Evolutionary conservation across 2,797 vertebrate genomes (phyloP).

Genomic region (Trematomus bernacchii): DNA sequence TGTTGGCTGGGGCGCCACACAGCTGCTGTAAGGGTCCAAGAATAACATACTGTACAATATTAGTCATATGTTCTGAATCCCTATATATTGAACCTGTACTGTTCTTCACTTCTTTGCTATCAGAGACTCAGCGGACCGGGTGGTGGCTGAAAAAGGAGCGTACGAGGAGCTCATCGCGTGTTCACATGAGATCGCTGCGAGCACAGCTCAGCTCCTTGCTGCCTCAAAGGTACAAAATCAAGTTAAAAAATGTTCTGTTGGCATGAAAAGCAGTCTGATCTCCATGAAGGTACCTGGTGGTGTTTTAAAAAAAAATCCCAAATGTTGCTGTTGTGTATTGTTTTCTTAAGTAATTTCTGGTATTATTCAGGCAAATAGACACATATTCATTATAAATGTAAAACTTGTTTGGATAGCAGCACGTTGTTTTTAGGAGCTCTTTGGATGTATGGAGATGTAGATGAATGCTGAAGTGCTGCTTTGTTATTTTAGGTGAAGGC

Average conservation of each 20-base stretch:
- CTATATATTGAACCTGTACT: not conserved
- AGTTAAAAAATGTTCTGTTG: not conserved
- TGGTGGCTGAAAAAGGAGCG: slow-evolving; percentile 90
- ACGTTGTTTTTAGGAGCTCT: too few species aligned
- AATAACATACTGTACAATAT: not conserved
- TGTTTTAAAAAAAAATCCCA: not conserved
- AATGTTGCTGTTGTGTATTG: too few species aligned
- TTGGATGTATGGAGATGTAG: too few species aligned
- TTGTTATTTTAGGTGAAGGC: slow-evolving; percentile 90
- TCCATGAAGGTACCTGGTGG: not conserved
- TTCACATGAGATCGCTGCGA: slow-evolving; percentile 95
- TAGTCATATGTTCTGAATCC: slow-evolving; percentile 32
- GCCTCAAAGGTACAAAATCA: slow-evolving; percentile 92
- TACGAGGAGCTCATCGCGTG: slow-evolving; percentile 97
- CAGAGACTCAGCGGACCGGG: slow-evolving; percentile 95
- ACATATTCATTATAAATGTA: too few species aligned
- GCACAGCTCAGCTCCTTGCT: slow-evolving; percentile 96
- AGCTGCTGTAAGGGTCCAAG: slow-evolving; percentile 90
- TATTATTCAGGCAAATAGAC: too few species aligned
- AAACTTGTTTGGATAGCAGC: too few species aligned
- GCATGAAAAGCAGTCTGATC: not conserved
- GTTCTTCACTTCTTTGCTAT: not conserved
- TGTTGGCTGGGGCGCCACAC: slow-evolving; percentile 95
- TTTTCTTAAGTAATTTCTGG: too few species aligned
- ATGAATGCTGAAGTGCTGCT: not conserved